Evolutionary conservation across 2,888 invertebrate genomes (phyloP).

Genomic region (Andrena hattorfiana): DNA sequence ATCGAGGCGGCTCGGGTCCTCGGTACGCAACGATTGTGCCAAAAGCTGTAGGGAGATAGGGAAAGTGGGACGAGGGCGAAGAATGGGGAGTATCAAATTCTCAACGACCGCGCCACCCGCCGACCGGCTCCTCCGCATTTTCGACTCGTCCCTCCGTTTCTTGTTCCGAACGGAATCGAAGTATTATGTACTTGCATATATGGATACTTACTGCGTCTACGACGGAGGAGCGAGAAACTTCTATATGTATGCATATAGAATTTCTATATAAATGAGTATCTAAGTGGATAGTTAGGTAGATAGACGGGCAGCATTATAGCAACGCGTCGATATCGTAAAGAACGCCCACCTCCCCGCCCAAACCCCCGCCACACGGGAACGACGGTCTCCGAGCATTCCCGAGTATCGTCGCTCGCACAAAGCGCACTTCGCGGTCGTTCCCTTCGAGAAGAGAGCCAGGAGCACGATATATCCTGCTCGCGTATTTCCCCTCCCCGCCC

Average conservation of each 20-base stretch:
- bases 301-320: constrained; percentile 35
- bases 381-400: not conserved
- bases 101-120: not conserved
- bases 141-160: constrained; percentile 26
- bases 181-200: constrained; percentile 57
- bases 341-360: not conserved
- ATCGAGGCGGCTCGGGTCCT: constrained; percentile 15
- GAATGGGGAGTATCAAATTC: not conserved
- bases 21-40: constrained; percentile 60
- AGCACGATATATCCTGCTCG: not conserved
- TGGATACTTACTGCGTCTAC: constrained; percentile 51
- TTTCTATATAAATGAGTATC: constrained; percentile 59
- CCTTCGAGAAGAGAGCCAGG: not conserved
- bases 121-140: constrained; percentile 32
- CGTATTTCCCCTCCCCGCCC: constrained; percentile 4
- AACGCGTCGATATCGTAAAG: constrained; percentile 30
- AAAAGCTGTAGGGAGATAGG: constrained; percentile 35
- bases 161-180: constrained; percentile 42
- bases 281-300: constrained; percentile 65
- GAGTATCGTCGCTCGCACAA: constrained; percentile 25
- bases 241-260: constrained; percentile 43
- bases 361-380: not conserved
- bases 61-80: not conserved
- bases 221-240: constrained; percentile 39
- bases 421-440: constrained; percentile 8